Base-by-base conservation (phyloP, 2,888 invertebrate species). In the Diarsia mendica region DNA sequence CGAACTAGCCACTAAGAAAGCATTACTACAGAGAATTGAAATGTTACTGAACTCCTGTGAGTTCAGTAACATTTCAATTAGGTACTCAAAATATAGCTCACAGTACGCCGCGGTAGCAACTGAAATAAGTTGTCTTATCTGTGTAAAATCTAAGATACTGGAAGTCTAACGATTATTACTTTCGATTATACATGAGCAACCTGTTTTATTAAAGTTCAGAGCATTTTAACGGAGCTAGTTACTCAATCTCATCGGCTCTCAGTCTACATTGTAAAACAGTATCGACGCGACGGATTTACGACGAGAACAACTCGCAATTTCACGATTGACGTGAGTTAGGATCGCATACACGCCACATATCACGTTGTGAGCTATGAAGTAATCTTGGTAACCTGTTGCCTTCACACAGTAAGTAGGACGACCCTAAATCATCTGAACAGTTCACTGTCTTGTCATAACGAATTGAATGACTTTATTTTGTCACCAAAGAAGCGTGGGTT, bases 401-500 rank as follows among this genome's bases (percentile, higher is more conserved):
- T 90, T 86, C 85, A 89, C 79, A 84, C 61, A 66, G 89, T 87
- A 89, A 88, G 86, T 88, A 80, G 88, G 80, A 79, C 88, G 86
- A 79, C 80, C 79, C 82, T 93, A 93, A 92, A 93, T 93, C 91
- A 93, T 91, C 87, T 85, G 61, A 84, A 85, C 86, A 88, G 88
- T 86, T 87, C 86, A 88, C 85, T 89, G 90, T 76, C 79, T 77
- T 90, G 92, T 92, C 92, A 92, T 91, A 92, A 91, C 93, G 91
- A 77, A 91, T 91, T 93, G 92, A 93, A 92, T 92, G 91, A 90
- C 91, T 93, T 90, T 77, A 87, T 87, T 87, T 81, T 82, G 87
- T 87, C 91, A 91, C 91, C 79, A 85, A 85, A 88, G 88, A 90
- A 87, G 94, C 94, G 95, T 95, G 92, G 95, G 95, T 85, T 78